Evolutionary conservation across 2,113 vertebrate species (phyloP).

Genomic region (sheep (Ovis aries)): DNA sequence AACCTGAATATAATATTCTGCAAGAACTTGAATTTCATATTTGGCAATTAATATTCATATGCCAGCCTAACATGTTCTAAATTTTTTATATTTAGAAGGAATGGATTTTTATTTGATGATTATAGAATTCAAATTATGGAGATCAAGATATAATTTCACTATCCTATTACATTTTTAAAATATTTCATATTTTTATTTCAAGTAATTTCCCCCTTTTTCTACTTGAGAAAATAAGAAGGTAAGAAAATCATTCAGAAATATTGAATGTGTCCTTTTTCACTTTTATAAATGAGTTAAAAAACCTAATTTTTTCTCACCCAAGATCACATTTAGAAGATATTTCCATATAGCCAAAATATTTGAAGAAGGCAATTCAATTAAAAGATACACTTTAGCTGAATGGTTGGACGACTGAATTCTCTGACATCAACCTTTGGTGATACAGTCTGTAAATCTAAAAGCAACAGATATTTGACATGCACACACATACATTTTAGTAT

Average conservation of each 20-base stretch:
- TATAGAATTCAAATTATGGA: slow-evolving; percentile 6
- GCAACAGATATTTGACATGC: neutral
- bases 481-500: neutral
- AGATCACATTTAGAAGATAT: neutral
- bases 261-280: neutral
- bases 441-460: neutral
- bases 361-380: neutral
- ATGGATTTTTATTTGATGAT: neutral
- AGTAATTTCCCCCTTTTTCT: neutral
- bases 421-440: neutral
- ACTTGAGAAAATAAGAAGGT: neutral
- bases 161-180: neutral
- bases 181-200: neutral
- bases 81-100: neutral
- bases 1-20: neutral
- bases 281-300: neutral
- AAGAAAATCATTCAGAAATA: slow-evolving; percentile 21
- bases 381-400: neutral
- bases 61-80: neutral
- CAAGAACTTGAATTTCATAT: slow-evolving; percentile 4
- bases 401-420: neutral
- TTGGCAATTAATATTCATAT: neutral
- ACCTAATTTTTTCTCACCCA: neutral
- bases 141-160: neutral
- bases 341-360: neutral